Percentiles rank a stretch among this genome's conserved stretches.
These are phyloP conservation scores for Agrochola lychnidis DNA, from an alignment of 2,888 invertebrate species.

Conservation along the genomic window DNA sequence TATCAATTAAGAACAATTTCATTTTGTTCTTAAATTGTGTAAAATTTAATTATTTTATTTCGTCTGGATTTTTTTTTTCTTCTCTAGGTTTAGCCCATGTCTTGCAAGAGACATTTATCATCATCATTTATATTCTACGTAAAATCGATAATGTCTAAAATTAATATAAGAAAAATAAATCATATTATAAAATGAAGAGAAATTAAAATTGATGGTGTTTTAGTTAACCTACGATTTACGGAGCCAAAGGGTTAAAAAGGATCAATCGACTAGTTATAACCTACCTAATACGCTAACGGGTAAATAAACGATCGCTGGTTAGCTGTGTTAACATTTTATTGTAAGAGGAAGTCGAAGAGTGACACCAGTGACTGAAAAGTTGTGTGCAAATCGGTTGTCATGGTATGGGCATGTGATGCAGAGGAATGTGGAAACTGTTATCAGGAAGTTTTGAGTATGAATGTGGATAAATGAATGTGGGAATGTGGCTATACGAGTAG, in stretches of 20 bases:
- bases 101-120: no score
- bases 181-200: not conserved
- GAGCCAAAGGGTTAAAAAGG: constrained; percentile 24
- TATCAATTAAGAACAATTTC: no score
- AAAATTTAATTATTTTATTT: no score
- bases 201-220: constrained; percentile 19
- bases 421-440: not conserved
- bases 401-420: not conserved
- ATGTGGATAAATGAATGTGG: no score
- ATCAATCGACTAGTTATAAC: constrained; percentile 31
- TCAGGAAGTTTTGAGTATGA: no score
- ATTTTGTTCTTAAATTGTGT: no score
- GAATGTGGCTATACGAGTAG: not conserved
- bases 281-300: constrained; percentile 16
- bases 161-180: not conserved
- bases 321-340: constrained; percentile 11
- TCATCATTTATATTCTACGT: not conserved
- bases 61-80: no score
- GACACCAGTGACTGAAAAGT: not conserved
- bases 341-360: not conserved
- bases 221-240: not conserved
- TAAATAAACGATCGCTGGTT: constrained; percentile 2
- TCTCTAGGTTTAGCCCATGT: no score
- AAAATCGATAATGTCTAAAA: not conserved
- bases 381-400: no score